Conservation (phyloP, 35 echinoderm and acorn worm species). For the Lytechinus variegatus region DNA sequence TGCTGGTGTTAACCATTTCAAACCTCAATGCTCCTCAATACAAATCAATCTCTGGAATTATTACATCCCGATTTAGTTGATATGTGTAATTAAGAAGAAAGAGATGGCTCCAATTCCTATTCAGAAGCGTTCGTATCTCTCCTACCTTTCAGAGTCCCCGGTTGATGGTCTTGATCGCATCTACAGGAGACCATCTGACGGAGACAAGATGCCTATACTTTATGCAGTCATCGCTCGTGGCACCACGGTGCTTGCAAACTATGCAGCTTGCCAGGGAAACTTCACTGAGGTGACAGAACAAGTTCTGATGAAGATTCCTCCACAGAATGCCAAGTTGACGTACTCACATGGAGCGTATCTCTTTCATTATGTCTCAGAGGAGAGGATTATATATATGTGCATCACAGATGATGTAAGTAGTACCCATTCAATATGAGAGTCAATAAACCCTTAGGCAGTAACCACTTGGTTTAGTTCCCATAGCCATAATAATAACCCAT, state of each 20-base stretch:
- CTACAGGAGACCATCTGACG: neutral
- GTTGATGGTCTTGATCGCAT: neutral
- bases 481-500: no score
- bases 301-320: conserved; percentile 87
- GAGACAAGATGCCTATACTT: conserved; percentile 83
- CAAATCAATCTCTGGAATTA: neutral
- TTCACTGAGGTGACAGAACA: conserved; percentile 93
- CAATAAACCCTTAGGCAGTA: no score
- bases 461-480: no score
- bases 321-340: conserved; percentile 97
- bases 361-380: conserved; percentile 95
- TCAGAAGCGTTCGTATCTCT: neutral
- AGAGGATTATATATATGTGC: conserved; percentile 91
- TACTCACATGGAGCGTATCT: conserved; percentile 92
- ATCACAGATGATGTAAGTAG: conserved; percentile 98
- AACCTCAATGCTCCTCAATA: neutral
- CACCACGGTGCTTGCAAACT: conserved; percentile 83
- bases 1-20: neutral
- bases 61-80: neutral
- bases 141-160: neutral
- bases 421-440: no score
- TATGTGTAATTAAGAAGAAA: neutral
- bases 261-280: conserved; percentile 89
- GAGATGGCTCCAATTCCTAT: neutral
- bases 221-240: conserved; percentile 79